Evolutionary conservation across 2,888 invertebrate genomes (phyloP).

Genomic region (Plemyria rubiginata): DNA sequence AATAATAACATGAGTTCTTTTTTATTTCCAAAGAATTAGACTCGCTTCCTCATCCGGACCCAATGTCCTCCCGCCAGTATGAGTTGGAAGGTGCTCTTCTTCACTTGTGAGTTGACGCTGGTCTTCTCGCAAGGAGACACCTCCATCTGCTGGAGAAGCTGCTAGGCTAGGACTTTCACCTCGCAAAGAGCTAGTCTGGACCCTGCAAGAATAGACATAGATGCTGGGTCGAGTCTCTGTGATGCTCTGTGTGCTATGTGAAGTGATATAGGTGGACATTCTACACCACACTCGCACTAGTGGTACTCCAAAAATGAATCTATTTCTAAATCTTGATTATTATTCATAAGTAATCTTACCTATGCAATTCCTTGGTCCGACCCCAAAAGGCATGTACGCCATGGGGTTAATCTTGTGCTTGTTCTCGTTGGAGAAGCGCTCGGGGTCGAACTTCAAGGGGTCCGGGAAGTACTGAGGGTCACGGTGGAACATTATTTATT

Average conservation of each 20-base stretch:
- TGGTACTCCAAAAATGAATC: no score
- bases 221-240: no score
- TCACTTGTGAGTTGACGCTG: slow-evolving; percentile 43
- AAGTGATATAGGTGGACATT: no score
- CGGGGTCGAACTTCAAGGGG: slow-evolving; percentile 84
- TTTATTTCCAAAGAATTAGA: neutral
- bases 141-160: slow-evolving; percentile 54
- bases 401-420: slow-evolving; percentile 66
- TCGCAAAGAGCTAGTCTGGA: slow-evolving; percentile 63
- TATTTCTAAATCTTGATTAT: no score
- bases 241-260: no score
- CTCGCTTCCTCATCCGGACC: slow-evolving; percentile 50
- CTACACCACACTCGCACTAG: no score
- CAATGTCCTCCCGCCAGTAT: slow-evolving; percentile 58
- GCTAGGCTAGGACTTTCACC: slow-evolving; percentile 57
- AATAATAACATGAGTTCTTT: no score
- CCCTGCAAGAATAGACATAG: slow-evolving; percentile 38
- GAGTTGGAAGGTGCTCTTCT: slow-evolving; percentile 48
- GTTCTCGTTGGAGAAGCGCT: slow-evolving; percentile 85
- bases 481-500: no score
- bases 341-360: slow-evolving; percentile 71
- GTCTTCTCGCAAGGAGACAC: slow-evolving; percentile 54
- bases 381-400: slow-evolving; percentile 82
- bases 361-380: slow-evolving; percentile 87
- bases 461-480: slow-evolving; percentile 81